Evolutionary conservation across 2,113 vertebrate species (phyloP).

Genomic region (Psittacula cyanocephala): DNA sequence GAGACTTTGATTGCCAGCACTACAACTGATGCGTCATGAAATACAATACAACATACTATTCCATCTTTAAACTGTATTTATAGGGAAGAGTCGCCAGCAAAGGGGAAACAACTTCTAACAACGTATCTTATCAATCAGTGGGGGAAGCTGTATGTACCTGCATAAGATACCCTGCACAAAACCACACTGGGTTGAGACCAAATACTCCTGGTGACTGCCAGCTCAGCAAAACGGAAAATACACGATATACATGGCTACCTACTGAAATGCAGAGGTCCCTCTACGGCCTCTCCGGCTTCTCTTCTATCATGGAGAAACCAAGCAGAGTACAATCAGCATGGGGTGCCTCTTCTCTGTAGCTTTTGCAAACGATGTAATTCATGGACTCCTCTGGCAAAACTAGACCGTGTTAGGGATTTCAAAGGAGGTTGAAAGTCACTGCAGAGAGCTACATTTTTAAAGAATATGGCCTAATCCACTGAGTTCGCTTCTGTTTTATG

Average conservation of each 20-base stretch:
- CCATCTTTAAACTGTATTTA: not conserved
- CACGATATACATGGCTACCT: rapidly evolving
- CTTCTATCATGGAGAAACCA: not conserved
- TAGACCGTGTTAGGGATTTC: rapidly evolving
- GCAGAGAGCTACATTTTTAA: not conserved
- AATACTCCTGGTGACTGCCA: not conserved
- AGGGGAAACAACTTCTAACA: not conserved
- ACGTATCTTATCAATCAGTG: rapidly evolving
- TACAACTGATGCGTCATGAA: rapidly evolving
- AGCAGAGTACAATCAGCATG: not conserved
- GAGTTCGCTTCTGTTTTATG: not conserved
- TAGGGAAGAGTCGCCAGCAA: not conserved
- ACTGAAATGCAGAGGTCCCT: not conserved
- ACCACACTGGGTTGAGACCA: not conserved
- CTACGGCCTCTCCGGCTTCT: not conserved
- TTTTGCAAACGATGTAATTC: not conserved
- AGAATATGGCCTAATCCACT: not conserved
- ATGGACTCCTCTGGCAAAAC: not conserved
- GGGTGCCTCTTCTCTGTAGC: not conserved
- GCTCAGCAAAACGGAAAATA: rapidly evolving
- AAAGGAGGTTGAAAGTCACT: not conserved
- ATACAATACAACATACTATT: not conserved
- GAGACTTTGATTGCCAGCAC: not conserved
- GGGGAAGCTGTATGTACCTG: not conserved
- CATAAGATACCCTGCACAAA: not conserved